Percentiles rank a stretch among this genome's conserved stretches.
Conservation (phyloP, 2,888 invertebrate species). For the Formica aserva region DNA sequence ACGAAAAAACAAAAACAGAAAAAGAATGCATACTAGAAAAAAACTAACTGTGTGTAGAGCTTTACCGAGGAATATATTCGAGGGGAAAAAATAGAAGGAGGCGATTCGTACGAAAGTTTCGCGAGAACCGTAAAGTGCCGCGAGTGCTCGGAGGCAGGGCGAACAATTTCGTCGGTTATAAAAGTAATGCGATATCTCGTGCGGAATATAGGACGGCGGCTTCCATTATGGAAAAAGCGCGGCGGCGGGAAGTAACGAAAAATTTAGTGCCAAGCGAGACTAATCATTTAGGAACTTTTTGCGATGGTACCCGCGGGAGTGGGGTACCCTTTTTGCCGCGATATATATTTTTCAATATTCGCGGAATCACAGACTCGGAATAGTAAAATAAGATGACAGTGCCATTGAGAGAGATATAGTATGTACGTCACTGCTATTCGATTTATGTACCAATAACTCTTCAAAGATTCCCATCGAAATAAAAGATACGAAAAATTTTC, state of each 20-base stretch:
- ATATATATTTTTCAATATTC: slow-evolving; percentile 66
- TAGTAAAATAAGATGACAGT: slow-evolving; percentile 8
- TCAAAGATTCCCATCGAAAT: not conserved
- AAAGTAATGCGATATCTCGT: slow-evolving; percentile 53
- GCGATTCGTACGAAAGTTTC: slow-evolving; percentile 42
- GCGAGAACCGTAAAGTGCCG: slow-evolving; percentile 36
- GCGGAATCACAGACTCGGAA: slow-evolving; percentile 43
- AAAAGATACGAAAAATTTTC: slow-evolving; percentile 8
- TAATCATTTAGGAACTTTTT: slow-evolving; percentile 61
- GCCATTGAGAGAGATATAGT: slow-evolving; percentile 1
- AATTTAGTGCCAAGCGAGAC: slow-evolving; percentile 63
- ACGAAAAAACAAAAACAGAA: no score
- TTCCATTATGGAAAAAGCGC: slow-evolving; percentile 50
- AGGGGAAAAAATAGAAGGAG: not conserved
- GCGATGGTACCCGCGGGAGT: slow-evolving; percentile 38
- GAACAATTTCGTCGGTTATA: slow-evolving; percentile 52
- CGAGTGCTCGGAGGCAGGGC: slow-evolving; percentile 30
- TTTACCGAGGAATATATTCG: not conserved
- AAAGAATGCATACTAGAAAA: not conserved
- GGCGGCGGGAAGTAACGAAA: slow-evolving; percentile 50
- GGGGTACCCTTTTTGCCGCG: not conserved
- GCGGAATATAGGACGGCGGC: slow-evolving; percentile 29
- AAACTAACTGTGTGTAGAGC: slow-evolving; percentile 28
- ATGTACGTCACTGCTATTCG: not conserved
- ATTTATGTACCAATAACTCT: slow-evolving; percentile 1